These are phyloP conservation scores for Cerceris rybyensis DNA, from an alignment of 2,888 invertebrate species.

Conservation along the genomic window DNA sequence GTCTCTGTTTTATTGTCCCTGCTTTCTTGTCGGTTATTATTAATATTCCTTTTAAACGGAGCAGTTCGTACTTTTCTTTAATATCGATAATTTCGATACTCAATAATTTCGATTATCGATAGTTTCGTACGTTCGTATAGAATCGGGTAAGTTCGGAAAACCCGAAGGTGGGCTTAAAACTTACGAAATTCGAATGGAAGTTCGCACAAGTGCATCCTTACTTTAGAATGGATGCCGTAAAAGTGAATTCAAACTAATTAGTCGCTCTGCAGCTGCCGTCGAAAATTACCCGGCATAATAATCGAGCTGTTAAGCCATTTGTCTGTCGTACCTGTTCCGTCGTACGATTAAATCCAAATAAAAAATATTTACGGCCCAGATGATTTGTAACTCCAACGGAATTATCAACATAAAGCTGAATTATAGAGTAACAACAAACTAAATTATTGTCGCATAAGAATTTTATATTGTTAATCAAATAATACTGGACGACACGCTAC, in stretches of 20 bases:
- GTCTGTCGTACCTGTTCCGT: slow-evolving; percentile 4
- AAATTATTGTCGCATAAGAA: too few relatives aligned
- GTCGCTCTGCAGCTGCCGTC: slow-evolving; percentile 67
- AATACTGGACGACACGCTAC: too few relatives aligned
- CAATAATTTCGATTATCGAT: too few relatives aligned
- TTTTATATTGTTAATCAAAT: too few relatives aligned
- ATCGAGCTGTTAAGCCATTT: slow-evolving; percentile 20
- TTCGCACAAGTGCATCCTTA: slow-evolving; percentile 14
- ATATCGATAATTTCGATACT: too few relatives aligned
- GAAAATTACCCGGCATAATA: slow-evolving; percentile 33
- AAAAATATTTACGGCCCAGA: background rate
- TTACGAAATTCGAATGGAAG: background rate
- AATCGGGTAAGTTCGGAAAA: background rate
- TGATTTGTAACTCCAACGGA: background rate
- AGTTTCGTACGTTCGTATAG: too few relatives aligned
- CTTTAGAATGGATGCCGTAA: slow-evolving; percentile 54
- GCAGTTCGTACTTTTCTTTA: too few relatives aligned
- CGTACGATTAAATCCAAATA: slow-evolving; percentile 3
- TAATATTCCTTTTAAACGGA: too few relatives aligned
- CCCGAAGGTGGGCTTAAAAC: background rate
- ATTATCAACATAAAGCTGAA: background rate
- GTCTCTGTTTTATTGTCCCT: too few relatives aligned
- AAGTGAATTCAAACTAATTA: slow-evolving; percentile 70
- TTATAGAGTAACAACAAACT: background rate
- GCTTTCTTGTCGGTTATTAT: too few relatives aligned